Evolutionary conservation across 2,888 invertebrate genomes (phyloP), one percentile per base, ranked within the genome.

Genomic region (Nemoura dubitans): DNA sequence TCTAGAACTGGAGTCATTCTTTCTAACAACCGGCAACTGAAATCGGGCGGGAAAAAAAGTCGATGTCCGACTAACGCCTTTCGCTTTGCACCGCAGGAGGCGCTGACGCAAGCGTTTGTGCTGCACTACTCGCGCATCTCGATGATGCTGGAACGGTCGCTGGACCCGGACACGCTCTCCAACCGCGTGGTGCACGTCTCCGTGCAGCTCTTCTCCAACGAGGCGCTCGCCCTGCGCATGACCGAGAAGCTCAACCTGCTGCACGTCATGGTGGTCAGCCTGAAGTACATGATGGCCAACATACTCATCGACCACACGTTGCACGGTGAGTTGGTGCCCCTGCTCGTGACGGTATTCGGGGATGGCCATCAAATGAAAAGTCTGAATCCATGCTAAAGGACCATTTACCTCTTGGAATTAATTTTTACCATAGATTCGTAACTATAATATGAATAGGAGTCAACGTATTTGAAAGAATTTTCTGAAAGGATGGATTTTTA

Each of bases 131-230:
- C 97, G 89, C 95, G 98, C 90, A 98, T 98, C 90, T 97, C 98
- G 26, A 95, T 96, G 90, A 97, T 98, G 91, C 93, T 99, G 88
- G 97, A 97, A 90, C 94, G 95, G 90, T 96, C 97, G 0, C 93
- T 93, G 16, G 97, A 98, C 93, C 97, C 97, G 0, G 98, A 98
- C 91, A 97, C 97, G 3, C 93, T 99, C 1, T 98, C 98, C 90
- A 98, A 98, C 93, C 94, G 98, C 83, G 98, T 99, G 0, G 98
- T 99, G 0, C 99, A 99, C 92, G 98, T 99, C 92, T 98, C 98
- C 90, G 99, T 99, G 3, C 94, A 99, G 92, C 93, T 99, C 87
- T 98, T 99, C 93, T 97, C 97, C 89, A 99, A 98, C 92, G 97
- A 98, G 91, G 95, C 96, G 86, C 93, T 99, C 26, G 98, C 99